These are phyloP conservation scores for Hafferia zeledoni DNA, from an alignment of 2,797 vertebrate species.

Conservation along the genomic window DNA sequence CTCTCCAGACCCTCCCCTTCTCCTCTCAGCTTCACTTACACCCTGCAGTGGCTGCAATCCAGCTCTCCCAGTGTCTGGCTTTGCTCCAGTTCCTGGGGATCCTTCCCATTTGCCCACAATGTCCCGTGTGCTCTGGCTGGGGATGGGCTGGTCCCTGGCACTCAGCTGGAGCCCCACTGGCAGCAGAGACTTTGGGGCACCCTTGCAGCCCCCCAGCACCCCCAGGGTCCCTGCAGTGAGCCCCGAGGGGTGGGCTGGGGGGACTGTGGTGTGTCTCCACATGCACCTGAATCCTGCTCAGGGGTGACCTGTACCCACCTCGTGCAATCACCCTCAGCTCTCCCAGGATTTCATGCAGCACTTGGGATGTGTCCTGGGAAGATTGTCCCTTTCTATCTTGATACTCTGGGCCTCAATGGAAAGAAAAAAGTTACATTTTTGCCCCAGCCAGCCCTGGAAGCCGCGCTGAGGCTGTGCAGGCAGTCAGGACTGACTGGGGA, in stretches of 20 bases:
- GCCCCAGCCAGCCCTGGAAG: neutral
- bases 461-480: neutral
- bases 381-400: neutral
- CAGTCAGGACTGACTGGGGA: accelerated
- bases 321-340: neutral
- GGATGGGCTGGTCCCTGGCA: neutral
- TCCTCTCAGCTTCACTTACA: neutral
- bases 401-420: neutral
- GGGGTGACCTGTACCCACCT: neutral
- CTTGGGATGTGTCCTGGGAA: neutral
- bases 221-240: neutral
- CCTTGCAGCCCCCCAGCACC: neutral
- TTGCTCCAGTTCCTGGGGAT: neutral
- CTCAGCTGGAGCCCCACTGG: neutral
- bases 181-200: neutral
- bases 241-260: accelerated
- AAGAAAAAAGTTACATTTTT: neutral
- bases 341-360: neutral
- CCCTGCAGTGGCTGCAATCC: neutral
- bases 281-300: neutral
- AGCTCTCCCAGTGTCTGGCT: neutral
- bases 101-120: neutral
- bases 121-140: neutral
- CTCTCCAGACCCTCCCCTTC: neutral
- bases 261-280: neutral